Evolutionary conservation across 2,888 invertebrate species (phyloP), one percentile per base, ranked within the genome.

Genomic region (Piscicola geometra): DNA sequence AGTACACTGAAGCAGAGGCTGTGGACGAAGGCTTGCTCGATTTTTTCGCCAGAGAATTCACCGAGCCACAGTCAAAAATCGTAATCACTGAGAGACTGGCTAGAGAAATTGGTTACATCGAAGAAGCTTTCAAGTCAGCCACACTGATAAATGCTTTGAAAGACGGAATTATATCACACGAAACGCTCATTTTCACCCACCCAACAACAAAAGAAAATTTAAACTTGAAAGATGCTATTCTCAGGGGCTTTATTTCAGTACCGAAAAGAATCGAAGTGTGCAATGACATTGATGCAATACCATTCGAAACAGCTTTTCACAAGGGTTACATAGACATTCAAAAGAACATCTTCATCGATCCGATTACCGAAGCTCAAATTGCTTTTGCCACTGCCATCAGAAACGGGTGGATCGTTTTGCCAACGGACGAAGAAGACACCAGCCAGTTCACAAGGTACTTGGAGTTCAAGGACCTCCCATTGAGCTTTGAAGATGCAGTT

Each of bases 121-220:
- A 64, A 21, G 71, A 68, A 35, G 56, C 50, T 3, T 56, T 35
- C 30, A 35, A 35, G 64, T 67, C 76, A 18, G 88, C 97, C 64
- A 92, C 93, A 3, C 88, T 96, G 79, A 88, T 89, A 81, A 90
- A 93, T 85, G 95, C 96, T 41, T 87, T 97, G 81, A 88, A 90
- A 75, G 88, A 88, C 81, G 91, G 92, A 76, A 89, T 94, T 76
- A 88, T 95, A 60, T 91, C 93, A 86, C 89, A 91, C 1, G 91
- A 92, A 75, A 76, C 69, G n/a, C 78, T 79, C 21, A 71, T 75
- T 71, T 87, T 87, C 74, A 77, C 66, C 1, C 76, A 94, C 85
- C 92, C 93, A 0, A 89, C 89, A 81, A 91, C 92, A 15, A 77
- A 77, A 12, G 78, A 80, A 35, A 64, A 75, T 30, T 76, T 79